phyloP scores from a whole-genome alignment of 2,113 vertebrate genomes.

The Myodes glareolus region DNA sequence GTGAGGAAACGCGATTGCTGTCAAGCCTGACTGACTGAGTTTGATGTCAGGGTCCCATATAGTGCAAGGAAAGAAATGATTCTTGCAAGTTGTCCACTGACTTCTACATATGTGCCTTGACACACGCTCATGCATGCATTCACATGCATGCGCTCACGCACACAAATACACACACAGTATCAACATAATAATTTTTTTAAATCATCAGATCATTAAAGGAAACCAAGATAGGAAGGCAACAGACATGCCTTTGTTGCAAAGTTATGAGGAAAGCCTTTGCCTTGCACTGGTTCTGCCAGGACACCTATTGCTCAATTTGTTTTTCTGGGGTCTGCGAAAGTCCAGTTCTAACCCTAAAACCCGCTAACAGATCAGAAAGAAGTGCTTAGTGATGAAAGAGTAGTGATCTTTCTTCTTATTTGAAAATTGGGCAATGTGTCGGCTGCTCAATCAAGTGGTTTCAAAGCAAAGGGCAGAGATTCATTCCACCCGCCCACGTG shows the following conservation, averaged over 20 bases:
- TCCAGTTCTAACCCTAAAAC: constrained; percentile 55
- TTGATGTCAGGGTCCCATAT: neutral
- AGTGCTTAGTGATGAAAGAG: constrained; percentile 61
- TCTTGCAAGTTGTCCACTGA: neutral
- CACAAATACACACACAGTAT: neutral
- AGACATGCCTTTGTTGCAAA: constrained; percentile 33
- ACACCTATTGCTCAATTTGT: constrained; percentile 67
- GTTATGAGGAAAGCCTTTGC: constrained; percentile 72
- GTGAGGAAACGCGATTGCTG: neutral
- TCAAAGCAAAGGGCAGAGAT: constrained; percentile 47
- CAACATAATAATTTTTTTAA: neutral
- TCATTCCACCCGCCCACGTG: neutral
- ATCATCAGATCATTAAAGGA: constrained; percentile 30
- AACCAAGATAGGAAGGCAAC: constrained; percentile 64
- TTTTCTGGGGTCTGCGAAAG: constrained; percentile 64
- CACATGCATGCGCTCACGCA: neutral
- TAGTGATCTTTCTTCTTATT: constrained; percentile 39
- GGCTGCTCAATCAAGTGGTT: constrained; percentile 60
- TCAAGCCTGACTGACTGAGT: neutral
- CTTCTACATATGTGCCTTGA: neutral
- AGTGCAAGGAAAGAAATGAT: neutral
- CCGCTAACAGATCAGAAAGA: constrained; percentile 56
- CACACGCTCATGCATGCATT: neutral
- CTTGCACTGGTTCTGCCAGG: neutral
- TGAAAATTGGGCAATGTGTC: constrained; percentile 64